Evolutionary conservation across 2,888 invertebrate species (phyloP).

Genomic region (Hypsopygia costalis): DNA sequence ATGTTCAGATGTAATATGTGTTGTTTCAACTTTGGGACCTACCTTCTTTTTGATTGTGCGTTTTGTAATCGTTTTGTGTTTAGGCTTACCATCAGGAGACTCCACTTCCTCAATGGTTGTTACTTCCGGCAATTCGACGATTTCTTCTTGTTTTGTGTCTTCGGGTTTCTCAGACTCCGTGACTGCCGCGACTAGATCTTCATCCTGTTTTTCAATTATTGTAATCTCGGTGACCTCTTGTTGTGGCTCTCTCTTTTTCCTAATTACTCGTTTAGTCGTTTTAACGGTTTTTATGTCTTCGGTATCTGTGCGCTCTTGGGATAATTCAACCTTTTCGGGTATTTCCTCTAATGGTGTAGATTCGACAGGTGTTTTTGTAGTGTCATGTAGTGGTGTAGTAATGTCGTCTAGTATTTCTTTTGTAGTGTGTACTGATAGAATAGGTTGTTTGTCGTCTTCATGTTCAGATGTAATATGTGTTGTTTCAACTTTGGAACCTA

Average conservation of each 20-base stretch:
- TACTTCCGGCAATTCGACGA: constrained; percentile 40
- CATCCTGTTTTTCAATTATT: constrained; percentile 26
- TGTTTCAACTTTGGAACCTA: constrained; percentile 27
- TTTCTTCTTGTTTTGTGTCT: constrained; percentile 18
- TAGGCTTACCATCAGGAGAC: constrained; percentile 23
- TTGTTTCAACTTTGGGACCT: constrained; percentile 41
- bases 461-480: constrained; percentile 18
- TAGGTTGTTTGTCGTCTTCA: constrained; percentile 24
- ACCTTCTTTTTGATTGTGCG: constrained; percentile 36
- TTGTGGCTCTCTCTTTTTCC: constrained; percentile 29
- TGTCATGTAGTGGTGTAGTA: constrained; percentile 18
- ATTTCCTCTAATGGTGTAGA: no score
- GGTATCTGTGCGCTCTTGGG: no score
- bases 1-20: constrained; percentile 39
- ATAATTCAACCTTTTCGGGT: no score
- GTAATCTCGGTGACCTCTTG: constrained; percentile 27
- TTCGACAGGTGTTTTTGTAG: background rate
- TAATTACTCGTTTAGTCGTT: constrained; percentile 29
- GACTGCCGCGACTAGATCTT: no score
- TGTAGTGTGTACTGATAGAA: constrained; percentile 27
- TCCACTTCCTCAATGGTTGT: constrained; percentile 18
- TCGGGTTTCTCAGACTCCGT: constrained; percentile 19
- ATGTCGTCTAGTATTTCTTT: constrained; percentile 31
- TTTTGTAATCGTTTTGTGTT: constrained; percentile 32
- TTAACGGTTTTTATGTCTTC: constrained; percentile 35